Percentiles rank a stretch among this genome's conserved stretches.
Conservation (phyloP, 2,113 vertebrate species). For the Bubo bubo region DNA sequence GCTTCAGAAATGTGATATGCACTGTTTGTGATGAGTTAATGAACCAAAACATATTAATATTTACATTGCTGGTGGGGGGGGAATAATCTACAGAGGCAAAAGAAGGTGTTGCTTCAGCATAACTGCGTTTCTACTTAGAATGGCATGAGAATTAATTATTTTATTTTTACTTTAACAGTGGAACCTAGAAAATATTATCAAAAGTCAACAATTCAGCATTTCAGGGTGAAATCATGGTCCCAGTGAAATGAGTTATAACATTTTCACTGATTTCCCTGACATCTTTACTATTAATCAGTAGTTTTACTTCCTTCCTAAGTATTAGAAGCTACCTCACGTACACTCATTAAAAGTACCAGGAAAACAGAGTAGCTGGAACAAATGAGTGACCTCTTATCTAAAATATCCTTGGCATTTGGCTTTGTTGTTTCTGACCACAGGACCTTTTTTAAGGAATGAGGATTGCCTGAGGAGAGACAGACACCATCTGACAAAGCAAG, state of each 20-base stretch:
- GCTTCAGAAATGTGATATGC: not conserved
- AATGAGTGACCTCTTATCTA: not conserved
- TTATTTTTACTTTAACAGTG: not conserved
- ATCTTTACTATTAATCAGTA: not conserved
- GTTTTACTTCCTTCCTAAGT: not conserved
- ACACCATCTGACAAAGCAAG: not conserved
- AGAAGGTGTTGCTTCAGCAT: not conserved
- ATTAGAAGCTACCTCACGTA: not conserved
- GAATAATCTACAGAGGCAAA: not conserved
- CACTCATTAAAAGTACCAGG: not conserved
- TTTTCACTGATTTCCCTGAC: not conserved
- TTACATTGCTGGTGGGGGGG: accelerated
- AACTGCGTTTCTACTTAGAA: not conserved
- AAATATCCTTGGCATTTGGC: not conserved
- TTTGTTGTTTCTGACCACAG: not conserved
- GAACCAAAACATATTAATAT: not conserved
- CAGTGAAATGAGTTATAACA: not conserved
- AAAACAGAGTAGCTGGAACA: not conserved
- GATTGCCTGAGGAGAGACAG: not conserved
- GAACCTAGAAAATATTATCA: not conserved
- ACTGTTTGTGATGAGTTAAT: not conserved
- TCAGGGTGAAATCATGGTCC: not conserved
- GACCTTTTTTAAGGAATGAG: not conserved
- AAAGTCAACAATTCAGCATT: not conserved
- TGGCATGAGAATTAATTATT: too few relatives aligned